Evolutionary conservation across 1,140 invertebrate genomes (phyloP).

Genomic region (Chrysomallon squamiferum): DNA sequence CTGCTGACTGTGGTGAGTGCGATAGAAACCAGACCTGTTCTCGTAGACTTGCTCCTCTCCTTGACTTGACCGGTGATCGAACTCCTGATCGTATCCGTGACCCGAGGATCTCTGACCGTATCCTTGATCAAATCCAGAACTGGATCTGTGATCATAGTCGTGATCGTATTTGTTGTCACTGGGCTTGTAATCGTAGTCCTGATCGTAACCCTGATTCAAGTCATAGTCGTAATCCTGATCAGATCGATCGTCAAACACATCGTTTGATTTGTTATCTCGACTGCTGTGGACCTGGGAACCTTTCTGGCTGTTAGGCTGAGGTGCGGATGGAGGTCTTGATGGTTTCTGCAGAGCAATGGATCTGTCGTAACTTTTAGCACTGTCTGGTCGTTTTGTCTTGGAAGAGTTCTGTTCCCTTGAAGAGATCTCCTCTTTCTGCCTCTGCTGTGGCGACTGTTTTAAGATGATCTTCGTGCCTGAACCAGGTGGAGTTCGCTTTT

Average conservation of each 20-base stretch:
- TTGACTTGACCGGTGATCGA: no score
- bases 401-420: background rate
- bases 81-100: no score
- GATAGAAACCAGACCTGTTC: background rate
- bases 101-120: no score
- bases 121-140: no score
- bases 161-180: no score
- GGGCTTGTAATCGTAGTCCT: no score
- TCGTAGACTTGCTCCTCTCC: no score
- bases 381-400: background rate
- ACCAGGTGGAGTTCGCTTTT: conserved; percentile 13
- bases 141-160: no score
- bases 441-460: conserved; percentile 6
- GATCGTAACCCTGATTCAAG: no score
- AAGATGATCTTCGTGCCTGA: conserved; percentile 5
- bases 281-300: background rate
- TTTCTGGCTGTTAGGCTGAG: background rate
- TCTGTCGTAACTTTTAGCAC: background rate
- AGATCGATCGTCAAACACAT: no score
- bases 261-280: no score
- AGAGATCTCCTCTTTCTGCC: background rate
- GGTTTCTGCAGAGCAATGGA: background rate
- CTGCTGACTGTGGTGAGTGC: conserved; percentile 12
- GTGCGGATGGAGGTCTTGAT: background rate
- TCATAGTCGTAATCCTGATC: no score